These are phyloP conservation scores for Eupsilia transversa DNA, from an alignment of 2,888 invertebrate species.

Conservation along the genomic window DNA sequence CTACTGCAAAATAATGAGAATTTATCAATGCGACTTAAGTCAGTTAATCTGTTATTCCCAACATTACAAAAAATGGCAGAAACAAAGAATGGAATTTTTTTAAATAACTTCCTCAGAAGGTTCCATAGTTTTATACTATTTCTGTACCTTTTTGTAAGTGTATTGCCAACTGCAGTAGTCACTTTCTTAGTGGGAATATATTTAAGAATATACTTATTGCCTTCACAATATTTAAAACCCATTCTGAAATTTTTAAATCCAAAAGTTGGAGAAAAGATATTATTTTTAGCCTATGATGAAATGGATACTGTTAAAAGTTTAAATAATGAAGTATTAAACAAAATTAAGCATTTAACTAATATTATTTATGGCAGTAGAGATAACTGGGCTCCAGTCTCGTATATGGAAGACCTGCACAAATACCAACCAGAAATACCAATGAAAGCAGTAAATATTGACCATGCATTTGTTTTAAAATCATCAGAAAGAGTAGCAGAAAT, in stretches of 20 bases:
- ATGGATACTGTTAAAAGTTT: slow-evolving; percentile 93
- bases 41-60: slow-evolving; percentile 95
- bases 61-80: slow-evolving; percentile 95
- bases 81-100: slow-evolving; percentile 93
- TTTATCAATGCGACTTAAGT: slow-evolving; percentile 90
- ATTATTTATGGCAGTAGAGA: slow-evolving; percentile 95
- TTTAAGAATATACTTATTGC: slow-evolving; percentile 89
- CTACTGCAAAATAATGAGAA: slow-evolving; percentile 91
- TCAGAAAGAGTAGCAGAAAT: slow-evolving; percentile 90
- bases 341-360: slow-evolving; percentile 89
- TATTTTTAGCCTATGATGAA: slow-evolving; percentile 94
- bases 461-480: slow-evolving; percentile 95
- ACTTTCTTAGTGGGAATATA: slow-evolving; percentile 89
- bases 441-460: slow-evolving; percentile 86
- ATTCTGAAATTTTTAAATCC: slow-evolving; percentile 91
- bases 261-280: slow-evolving; percentile 91
- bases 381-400: slow-evolving; percentile 95
- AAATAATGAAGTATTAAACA: slow-evolving; percentile 92
- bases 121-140: slow-evolving; percentile 77
- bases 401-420: slow-evolving; percentile 91
- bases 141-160: slow-evolving; percentile 82
- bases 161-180: slow-evolving; percentile 90
- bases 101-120: slow-evolving; percentile 91
- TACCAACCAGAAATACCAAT: slow-evolving; percentile 79
- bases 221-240: slow-evolving; percentile 85